These are phyloP conservation scores for Paraescarpia echinospica DNA, from an alignment of 1,140 invertebrate genomes.

Conservation along the genomic window DNA sequence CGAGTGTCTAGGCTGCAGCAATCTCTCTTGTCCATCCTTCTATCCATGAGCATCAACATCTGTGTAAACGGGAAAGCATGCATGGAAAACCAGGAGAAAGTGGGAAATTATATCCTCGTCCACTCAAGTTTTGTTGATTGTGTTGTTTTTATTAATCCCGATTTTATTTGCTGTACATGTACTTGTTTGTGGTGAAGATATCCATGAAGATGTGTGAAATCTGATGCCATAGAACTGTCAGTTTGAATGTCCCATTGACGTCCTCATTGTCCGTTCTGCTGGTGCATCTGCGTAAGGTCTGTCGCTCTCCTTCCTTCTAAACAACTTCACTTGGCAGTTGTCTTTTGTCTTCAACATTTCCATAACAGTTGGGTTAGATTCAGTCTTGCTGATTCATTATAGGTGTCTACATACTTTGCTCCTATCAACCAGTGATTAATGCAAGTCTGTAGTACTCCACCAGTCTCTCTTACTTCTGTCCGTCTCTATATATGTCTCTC, in stretches of 20 bases:
- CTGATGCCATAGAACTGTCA: background rate
- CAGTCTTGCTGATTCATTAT: too few species aligned
- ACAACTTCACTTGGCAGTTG: background rate
- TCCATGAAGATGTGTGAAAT: too few species aligned
- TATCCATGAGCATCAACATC: too few species aligned
- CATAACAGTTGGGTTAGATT: too few species aligned
- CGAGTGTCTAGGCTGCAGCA: background rate
- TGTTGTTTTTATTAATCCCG: too few species aligned
- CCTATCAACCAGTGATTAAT: background rate
- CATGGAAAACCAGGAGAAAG: too few species aligned
- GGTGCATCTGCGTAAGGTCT: background rate
- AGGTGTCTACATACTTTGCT: too few species aligned
- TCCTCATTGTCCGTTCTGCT: background rate
- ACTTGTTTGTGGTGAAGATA: too few species aligned
- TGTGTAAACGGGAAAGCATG: too few species aligned
- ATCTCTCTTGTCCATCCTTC: background rate
- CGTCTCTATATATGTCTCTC: background rate
- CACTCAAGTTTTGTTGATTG: too few species aligned
- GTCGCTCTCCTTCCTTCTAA: background rate
- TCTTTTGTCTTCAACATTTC: background rate
- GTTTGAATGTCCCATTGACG: background rate
- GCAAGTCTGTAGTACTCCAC: background rate
- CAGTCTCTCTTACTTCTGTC: background rate
- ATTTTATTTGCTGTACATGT: too few species aligned
- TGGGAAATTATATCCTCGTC: too few species aligned